Conservation (phyloP, 2,888 invertebrate genomes). For the Apodemia mormo region DNA sequence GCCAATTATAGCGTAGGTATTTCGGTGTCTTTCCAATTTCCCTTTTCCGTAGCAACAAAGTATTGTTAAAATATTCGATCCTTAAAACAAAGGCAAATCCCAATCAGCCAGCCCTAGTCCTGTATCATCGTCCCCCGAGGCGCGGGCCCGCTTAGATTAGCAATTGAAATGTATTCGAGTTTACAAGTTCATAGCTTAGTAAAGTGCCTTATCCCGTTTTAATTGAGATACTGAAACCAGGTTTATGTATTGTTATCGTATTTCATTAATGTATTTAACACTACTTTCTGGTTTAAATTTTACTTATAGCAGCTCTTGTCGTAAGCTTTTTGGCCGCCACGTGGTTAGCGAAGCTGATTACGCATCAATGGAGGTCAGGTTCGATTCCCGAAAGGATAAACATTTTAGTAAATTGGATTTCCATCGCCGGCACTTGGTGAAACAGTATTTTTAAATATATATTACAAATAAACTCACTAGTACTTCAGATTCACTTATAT, state of each 20-base stretch:
- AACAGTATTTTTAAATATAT: too few species aligned
- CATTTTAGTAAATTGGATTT: too few species aligned
- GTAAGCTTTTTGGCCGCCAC: too few species aligned
- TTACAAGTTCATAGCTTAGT: constrained; percentile 37
- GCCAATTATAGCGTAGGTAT: too few species aligned
- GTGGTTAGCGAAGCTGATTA: too few species aligned
- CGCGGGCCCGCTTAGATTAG: constrained; percentile 36
- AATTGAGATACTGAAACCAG: constrained; percentile 31
- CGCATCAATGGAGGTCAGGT: too few species aligned
- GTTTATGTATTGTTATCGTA: constrained; percentile 15
- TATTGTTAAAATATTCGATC: background rate
- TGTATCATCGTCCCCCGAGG: constrained; percentile 33
- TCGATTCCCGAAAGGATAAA: too few species aligned
- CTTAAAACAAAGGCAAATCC: background rate
- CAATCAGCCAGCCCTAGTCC: constrained; percentile 20
- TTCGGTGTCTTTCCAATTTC: too few species aligned
- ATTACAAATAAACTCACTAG: too few species aligned
- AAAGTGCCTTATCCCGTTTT: constrained; percentile 36
- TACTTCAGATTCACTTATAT: too few species aligned
- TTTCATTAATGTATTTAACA: background rate
- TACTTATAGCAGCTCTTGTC: too few species aligned
- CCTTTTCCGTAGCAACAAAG: background rate
- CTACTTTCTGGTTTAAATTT: background rate
- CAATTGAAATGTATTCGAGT: constrained; percentile 43
- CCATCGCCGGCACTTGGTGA: too few species aligned